phyloP scores from a whole-genome alignment of 2,113 vertebrate species.

The Coregonus clupeaformis region DNA sequence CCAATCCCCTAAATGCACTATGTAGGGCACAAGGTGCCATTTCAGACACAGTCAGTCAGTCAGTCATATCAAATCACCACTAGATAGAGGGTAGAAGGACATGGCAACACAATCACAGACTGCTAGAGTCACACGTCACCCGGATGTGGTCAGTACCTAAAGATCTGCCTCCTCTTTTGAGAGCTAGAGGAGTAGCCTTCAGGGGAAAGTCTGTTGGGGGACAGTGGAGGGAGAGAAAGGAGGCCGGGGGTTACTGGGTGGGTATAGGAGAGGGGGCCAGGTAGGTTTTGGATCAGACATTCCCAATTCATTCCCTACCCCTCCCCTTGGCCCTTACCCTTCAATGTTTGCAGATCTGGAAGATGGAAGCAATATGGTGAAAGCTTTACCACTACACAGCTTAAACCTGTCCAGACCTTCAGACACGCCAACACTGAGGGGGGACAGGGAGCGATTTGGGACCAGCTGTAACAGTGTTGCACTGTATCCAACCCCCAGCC shows the following conservation, averaged over 20 bases:
- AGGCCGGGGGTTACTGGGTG: neutral
- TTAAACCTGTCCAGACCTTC: too few relatives aligned
- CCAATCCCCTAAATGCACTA: conserved; percentile 37
- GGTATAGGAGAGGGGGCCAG: neutral
- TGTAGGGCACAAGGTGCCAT: too few relatives aligned
- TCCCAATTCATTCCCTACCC: too few relatives aligned
- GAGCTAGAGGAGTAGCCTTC: conserved; percentile 92
- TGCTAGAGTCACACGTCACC: neutral
- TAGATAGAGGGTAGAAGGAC: conserved; percentile 58
- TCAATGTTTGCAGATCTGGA: too few relatives aligned
- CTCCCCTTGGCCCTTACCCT: too few relatives aligned
- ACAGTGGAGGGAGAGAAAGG: conserved; percentile 40
- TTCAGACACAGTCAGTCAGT: too few relatives aligned
- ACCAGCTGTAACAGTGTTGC: conserved; percentile 2
- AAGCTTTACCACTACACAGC: too few relatives aligned
- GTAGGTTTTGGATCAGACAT: too few relatives aligned
- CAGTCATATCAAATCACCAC: conserved; percentile 52
- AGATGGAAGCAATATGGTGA: too few relatives aligned
- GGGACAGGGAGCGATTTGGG: too few relatives aligned
- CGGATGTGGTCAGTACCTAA: conserved; percentile 81
- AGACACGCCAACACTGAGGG: too few relatives aligned
- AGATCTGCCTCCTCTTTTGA: conserved; percentile 93
- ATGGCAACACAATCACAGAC: conserved; percentile 76
- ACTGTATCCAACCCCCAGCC: conserved; percentile 30
- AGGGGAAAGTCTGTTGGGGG: conserved; percentile 87